Conservation (phyloP, 2,888 invertebrate species). For the Orthosia gracilis region DNA sequence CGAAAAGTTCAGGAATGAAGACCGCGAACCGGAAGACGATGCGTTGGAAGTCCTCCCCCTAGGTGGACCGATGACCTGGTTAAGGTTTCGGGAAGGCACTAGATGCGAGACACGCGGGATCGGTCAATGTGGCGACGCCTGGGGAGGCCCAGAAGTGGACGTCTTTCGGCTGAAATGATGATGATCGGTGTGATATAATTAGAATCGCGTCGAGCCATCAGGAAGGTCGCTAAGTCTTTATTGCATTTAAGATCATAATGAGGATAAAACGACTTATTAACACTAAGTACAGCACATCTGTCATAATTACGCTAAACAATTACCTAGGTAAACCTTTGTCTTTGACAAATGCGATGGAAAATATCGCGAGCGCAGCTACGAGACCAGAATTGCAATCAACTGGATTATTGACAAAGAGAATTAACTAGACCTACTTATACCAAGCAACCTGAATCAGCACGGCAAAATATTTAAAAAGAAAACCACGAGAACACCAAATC, state of each 20-base stretch:
- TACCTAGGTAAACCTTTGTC: slow-evolving; percentile 33
- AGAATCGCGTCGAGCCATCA: no score
- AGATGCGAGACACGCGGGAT: no score
- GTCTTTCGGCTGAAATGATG: no score
- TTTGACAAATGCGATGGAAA: slow-evolving; percentile 25
- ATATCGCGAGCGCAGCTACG: slow-evolving; percentile 10
- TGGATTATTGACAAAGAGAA: slow-evolving; percentile 36
- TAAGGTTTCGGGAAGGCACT: no score
- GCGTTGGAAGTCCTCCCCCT: no score
- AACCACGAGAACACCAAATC: neutral
- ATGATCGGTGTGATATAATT: no score
- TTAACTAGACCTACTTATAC: neutral
- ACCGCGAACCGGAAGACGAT: no score
- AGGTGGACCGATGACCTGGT: no score
- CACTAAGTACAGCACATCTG: neutral
- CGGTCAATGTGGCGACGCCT: no score
- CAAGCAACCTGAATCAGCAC: neutral
- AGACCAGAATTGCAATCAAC: slow-evolving; percentile 30
- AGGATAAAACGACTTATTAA: neutral
- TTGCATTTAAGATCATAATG: neutral
- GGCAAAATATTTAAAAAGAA: neutral
- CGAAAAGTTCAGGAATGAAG: no score
- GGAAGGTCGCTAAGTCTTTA: neutral
- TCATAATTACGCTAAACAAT: slow-evolving; percentile 33
- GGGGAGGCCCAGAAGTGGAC: no score